Conservation (phyloP, 2,797 vertebrate species). For the Nannoperca obscura region DNA sequence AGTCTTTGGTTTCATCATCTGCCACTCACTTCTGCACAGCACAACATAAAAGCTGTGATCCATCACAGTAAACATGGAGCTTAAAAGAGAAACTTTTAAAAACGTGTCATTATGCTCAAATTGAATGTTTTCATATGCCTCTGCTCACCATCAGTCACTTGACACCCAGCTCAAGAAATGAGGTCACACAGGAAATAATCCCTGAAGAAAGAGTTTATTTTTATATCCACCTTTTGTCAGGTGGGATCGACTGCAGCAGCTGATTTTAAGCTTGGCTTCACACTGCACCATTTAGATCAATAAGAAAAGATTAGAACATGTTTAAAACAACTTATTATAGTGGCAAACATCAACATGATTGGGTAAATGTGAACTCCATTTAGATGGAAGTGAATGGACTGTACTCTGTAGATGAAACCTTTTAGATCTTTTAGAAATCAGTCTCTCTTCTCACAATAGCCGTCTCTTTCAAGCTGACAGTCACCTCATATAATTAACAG, state of each 20-base stretch:
- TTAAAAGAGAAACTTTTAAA: slow-evolving; percentile 1
- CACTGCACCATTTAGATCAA: background rate
- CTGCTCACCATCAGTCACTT: slow-evolving; percentile 21
- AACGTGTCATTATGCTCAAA: slow-evolving; percentile 10
- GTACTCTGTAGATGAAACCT: background rate
- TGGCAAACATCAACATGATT: background rate
- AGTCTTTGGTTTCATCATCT: slow-evolving; percentile 5
- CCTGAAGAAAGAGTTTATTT: background rate
- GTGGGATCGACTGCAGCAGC: too few relatives aligned
- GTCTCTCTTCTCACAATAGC: slow-evolving; percentile 13
- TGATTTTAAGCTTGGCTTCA: slow-evolving; percentile 1
- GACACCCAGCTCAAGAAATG: background rate
- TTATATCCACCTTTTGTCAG: background rate
- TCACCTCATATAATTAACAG: slow-evolving; percentile 40
- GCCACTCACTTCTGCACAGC: background rate
- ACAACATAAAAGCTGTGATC: background rate
- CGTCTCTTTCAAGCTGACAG: slow-evolving; percentile 39
- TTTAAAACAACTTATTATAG: background rate
- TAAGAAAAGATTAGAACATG: background rate
- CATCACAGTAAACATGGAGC: slow-evolving; percentile 25
- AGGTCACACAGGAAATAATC: background rate
- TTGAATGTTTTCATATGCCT: slow-evolving; percentile 26
- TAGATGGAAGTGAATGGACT: background rate
- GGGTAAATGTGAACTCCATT: slow-evolving; percentile 1
- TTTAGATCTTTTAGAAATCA: slow-evolving; percentile 25